Evolutionary conservation across 1,140 invertebrate genomes (phyloP), one percentile per base, ranked within the genome.

Genomic region (Heliothis subflexa): DNA sequence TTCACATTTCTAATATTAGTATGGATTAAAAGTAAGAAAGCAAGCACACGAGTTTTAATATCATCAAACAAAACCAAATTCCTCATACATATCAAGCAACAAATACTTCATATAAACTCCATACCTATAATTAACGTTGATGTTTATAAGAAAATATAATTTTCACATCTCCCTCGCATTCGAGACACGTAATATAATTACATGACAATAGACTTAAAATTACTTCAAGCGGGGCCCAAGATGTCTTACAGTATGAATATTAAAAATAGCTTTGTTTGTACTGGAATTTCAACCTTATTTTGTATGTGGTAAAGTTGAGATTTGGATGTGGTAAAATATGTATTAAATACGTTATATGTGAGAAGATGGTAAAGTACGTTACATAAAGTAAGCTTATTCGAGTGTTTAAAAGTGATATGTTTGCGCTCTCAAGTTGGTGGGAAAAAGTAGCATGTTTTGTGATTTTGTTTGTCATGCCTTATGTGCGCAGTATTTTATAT

Each of bases 201-300:
- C 86, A 84, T 81, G 80, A 88, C 85, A 88, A 86, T 84, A 83
- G 82, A 87, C 84, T 86, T 82, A 80, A 86, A 88, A 85, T 88
- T 85, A 85, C 83, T 82, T 80, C 64, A 68, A 83, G 81, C 73
- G 64, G 75, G 70, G 70, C 71, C 72, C 79, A 83, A 84, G 83
- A 85, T 86, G 77, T 82, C 80, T 83, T 79, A 16, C 66, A 47
- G 82, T 83, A 87, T 87, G 86, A 85, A 87, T 87, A 85, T 87
- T 87, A 87, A 85, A 87, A 87, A 87, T 83, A 47, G 1, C 70
- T 47, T 45, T 13, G 5, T 12, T 1, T 16, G 1, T 28, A 1
- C 0, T 0, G n/a, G n/a, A 57, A 59, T 57, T 18, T 59, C n/a
- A 12, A 72, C 70, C 25, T 21, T 72, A 45, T 0, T 0, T 9